Conservation (phyloP, 2,888 invertebrate species). For the Nephrotoma flavescens region DNA sequence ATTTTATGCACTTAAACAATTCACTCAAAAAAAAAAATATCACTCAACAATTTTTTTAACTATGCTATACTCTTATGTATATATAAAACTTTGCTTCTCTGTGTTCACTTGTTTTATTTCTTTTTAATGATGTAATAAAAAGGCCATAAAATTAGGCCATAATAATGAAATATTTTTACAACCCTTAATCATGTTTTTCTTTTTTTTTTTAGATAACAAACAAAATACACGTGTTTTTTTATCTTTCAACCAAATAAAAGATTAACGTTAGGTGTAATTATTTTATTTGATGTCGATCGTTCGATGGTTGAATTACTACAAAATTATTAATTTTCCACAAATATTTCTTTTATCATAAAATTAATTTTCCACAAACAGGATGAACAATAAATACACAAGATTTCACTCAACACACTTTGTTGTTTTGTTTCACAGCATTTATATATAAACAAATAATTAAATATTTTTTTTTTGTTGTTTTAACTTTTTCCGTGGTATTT, state of each 20-base stretch:
- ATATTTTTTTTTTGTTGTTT: background rate
- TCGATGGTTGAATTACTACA: background rate
- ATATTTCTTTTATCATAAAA: background rate
- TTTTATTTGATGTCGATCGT: conserved; percentile 1
- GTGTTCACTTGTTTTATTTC: background rate
- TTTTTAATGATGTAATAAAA: background rate
- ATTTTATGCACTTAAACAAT: background rate
- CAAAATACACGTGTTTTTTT: background rate
- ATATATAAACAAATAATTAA: background rate
- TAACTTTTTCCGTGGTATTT: background rate
- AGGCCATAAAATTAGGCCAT: background rate
- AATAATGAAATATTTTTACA: background rate
- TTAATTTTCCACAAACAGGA: background rate
- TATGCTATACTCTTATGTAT: background rate
- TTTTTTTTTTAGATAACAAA: background rate
- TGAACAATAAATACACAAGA: background rate
- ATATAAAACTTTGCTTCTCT: background rate
- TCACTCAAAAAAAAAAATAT: background rate
- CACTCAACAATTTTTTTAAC: background rate
- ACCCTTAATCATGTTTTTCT: background rate
- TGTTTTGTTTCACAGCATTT: background rate
- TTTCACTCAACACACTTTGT: background rate
- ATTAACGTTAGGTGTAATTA: background rate
- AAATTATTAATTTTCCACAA: background rate
- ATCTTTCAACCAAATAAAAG: background rate